phyloP scores from a whole-genome alignment of 2,113 vertebrate species.

The Lepidothrix coronata region DNA sequence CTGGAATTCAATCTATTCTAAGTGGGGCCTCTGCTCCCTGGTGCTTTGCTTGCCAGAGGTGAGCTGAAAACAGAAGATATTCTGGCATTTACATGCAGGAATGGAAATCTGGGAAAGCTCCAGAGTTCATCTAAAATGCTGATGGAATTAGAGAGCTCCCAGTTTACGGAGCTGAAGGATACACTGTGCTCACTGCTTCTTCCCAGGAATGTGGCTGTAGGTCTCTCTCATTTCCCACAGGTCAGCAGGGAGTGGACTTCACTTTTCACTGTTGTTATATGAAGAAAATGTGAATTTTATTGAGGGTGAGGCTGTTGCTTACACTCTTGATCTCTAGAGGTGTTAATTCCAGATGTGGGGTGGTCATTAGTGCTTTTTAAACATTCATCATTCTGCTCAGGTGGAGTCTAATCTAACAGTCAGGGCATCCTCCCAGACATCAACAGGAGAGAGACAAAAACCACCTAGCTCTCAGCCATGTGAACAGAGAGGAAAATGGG shows the following conservation, averaged over 20 bases:
- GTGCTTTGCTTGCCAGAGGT: neutral
- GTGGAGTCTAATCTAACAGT: neutral
- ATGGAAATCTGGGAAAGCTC: neutral
- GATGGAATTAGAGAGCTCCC: neutral
- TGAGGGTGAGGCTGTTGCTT: neutral
- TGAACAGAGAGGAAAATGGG: neutral
- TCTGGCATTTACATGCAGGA: neutral
- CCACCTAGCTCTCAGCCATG: neutral
- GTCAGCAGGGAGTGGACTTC: neutral
- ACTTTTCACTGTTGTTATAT: rapidly evolving
- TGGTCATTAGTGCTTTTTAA: neutral
- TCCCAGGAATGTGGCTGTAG: neutral
- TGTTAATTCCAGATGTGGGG: neutral
- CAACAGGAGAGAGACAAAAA: neutral
- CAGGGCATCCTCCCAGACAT: neutral
- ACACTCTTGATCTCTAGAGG: neutral
- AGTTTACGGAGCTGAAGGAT: neutral
- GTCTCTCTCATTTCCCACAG: neutral
- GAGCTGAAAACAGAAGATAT: neutral
- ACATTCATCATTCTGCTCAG: neutral
- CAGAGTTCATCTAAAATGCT: neutral
- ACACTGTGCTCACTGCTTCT: rapidly evolving
- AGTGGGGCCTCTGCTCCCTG: neutral
- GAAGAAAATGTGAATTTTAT: neutral
- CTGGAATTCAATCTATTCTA: neutral